Conservation (phyloP, 2,888 invertebrate genomes). For the Anarsia innoxiella region DNA sequence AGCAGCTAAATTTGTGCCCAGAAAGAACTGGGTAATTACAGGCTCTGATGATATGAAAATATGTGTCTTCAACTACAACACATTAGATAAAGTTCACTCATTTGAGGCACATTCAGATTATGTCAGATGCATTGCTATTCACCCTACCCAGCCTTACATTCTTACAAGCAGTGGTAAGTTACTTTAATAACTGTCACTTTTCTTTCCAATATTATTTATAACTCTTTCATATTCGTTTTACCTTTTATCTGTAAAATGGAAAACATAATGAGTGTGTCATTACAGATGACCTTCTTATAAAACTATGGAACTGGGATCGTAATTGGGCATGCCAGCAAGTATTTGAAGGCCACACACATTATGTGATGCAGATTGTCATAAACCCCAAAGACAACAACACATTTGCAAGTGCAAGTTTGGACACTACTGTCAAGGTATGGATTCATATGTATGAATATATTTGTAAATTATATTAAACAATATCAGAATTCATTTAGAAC, state of each 20-base stretch:
- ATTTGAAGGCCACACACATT: conserved; percentile 99
- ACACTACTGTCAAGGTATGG: conserved; percentile 94
- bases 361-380: conserved; percentile 99
- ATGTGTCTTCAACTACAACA: conserved; percentile 98
- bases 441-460: background rate
- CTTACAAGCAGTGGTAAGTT: conserved; percentile 95
- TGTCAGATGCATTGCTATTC: conserved; percentile 95
- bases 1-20: conserved; percentile 95
- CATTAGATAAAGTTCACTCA: conserved; percentile 94
- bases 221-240: background rate
- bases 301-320: conserved; percentile 99
- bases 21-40: conserved; percentile 99
- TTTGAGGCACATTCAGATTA: conserved; percentile 99
- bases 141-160: conserved; percentile 97
- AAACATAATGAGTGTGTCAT: no score
- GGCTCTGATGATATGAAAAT: conserved; percentile 98
- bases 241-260: background rate
- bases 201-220: background rate
- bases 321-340: conserved; percentile 98
- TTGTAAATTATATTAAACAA: background rate
- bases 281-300: conserved; percentile 97
- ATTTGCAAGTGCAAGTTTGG: conserved; percentile 98
- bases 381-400: conserved; percentile 99
- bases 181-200: background rate
- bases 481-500: background rate